These are phyloP conservation scores for Latrodectus elegans DNA, from an alignment of 2,888 invertebrate genomes.

Conservation along the genomic window DNA sequence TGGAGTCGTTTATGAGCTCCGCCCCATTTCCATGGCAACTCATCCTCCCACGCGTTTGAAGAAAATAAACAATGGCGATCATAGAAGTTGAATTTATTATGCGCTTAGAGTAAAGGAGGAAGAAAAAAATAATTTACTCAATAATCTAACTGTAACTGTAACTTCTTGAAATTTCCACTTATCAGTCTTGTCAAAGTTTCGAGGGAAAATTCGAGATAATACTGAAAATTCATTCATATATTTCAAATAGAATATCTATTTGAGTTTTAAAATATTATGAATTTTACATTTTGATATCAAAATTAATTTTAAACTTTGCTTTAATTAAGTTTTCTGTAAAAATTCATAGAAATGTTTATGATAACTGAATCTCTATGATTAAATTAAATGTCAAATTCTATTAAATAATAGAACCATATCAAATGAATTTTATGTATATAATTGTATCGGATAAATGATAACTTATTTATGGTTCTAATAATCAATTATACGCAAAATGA, in stretches of 20 bases:
- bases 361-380: too few relatives aligned
- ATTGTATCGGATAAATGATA: too few relatives aligned
- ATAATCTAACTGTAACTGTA: background rate
- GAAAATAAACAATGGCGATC: constrained; percentile 56
- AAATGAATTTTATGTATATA: too few relatives aligned
- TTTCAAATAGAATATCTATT: background rate
- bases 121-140: background rate
- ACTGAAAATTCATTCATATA: background rate
- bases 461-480: too few relatives aligned
- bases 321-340: too few relatives aligned
- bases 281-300: background rate
- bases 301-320: background rate
- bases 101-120: background rate
- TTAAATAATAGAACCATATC: too few relatives aligned
- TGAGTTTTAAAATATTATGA: background rate
- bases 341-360: too few relatives aligned
- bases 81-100: constrained; percentile 49
- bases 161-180: background rate
- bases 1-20: constrained; percentile 35
- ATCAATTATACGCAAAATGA: too few relatives aligned
- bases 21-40: constrained; percentile 55
- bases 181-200: background rate
- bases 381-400: too few relatives aligned
- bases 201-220: background rate
- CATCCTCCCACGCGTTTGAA: constrained; percentile 46